A percentile compares a stretch with the other conserved stretches of the same genome.
These are phyloP conservation scores for Porites evermanni DNA, from an alignment of 92 coral and sea anemone genomes.

Conservation along the genomic window DNA sequence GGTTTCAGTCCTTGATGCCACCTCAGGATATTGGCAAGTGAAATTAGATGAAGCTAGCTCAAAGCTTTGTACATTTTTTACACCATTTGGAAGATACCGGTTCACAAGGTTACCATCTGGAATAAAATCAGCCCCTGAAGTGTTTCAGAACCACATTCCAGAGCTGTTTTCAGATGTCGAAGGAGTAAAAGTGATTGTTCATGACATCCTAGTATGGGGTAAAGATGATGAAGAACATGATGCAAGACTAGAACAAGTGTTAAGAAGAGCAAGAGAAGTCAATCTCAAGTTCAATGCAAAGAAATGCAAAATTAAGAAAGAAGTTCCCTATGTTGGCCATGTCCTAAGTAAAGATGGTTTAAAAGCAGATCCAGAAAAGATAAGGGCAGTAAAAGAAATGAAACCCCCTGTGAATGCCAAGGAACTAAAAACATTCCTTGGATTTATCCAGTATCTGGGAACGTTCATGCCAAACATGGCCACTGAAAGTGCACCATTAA, in stretches of 20 bases:
- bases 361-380: slow-evolving; percentile 68
- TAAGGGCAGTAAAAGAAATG: slow-evolving; percentile 65
- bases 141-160: slow-evolving; percentile 47
- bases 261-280: slow-evolving; percentile 55
- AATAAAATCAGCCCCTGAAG: slow-evolving; percentile 54
- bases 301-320: slow-evolving; percentile 64
- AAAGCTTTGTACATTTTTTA: slow-evolving; percentile 35
- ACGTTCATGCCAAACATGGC: slow-evolving; percentile 65
- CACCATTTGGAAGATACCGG: slow-evolving; percentile 54
- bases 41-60: slow-evolving; percentile 47
- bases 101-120: slow-evolving; percentile 46
- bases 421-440: slow-evolving; percentile 68
- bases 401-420: slow-evolving; percentile 43
- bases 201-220: slow-evolving; percentile 57
- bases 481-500: slow-evolving; percentile 56
- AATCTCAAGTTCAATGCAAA: slow-evolving; percentile 65
- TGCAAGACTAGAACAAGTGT: slow-evolving; percentile 60
- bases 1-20: slow-evolving; percentile 62
- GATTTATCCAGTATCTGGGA: slow-evolving; percentile 63
- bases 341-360: slow-evolving; percentile 61
- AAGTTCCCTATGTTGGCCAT: slow-evolving; percentile 75
- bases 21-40: slow-evolving; percentile 68
- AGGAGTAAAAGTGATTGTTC: background rate
- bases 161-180: background rate
- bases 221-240: slow-evolving; percentile 57